Percentiles rank a stretch among this genome's conserved stretches.
These are phyloP conservation scores for Formica selysi DNA, from an alignment of 1,140 invertebrate genomes.

Conservation along the genomic window DNA sequence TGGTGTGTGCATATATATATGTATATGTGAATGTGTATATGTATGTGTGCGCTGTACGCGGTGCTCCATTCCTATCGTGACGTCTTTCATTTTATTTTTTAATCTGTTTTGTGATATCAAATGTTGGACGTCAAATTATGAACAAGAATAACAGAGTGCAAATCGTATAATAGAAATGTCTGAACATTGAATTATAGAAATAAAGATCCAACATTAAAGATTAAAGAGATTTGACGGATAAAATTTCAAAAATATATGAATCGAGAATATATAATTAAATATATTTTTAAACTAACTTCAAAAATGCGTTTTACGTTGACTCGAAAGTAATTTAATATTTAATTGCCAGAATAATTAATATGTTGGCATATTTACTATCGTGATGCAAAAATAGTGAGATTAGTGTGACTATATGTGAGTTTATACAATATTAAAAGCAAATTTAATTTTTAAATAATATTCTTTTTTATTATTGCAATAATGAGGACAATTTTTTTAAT, in stretches of 20 bases:
- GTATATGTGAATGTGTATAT: neutral
- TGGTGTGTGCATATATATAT: neutral
- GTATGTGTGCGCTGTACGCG: too few species aligned
- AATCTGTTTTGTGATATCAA: neutral
- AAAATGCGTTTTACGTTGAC: neutral
- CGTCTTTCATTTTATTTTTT: constrained; percentile 26
- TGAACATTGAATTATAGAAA: neutral
- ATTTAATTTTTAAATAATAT: neutral
- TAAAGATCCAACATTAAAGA: neutral
- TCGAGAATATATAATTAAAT: neutral
- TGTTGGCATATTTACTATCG: neutral
- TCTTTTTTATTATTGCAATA: constrained; percentile 8
- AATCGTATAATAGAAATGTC: neutral
- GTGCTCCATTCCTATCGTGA: constrained; percentile 8
- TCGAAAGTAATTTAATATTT: neutral
- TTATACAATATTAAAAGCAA: neutral
- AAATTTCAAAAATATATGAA: neutral
- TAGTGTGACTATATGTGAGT: neutral
- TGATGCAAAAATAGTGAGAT: neutral
- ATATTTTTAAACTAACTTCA: neutral
- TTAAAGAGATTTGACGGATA: neutral
- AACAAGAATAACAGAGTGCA: neutral
- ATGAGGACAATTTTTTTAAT: constrained; percentile 24
- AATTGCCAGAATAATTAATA: constrained; percentile 23
- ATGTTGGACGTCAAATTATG: neutral